Conservation (phyloP, 1,140 invertebrate genomes). For the Rhysida immarginata region DNA sequence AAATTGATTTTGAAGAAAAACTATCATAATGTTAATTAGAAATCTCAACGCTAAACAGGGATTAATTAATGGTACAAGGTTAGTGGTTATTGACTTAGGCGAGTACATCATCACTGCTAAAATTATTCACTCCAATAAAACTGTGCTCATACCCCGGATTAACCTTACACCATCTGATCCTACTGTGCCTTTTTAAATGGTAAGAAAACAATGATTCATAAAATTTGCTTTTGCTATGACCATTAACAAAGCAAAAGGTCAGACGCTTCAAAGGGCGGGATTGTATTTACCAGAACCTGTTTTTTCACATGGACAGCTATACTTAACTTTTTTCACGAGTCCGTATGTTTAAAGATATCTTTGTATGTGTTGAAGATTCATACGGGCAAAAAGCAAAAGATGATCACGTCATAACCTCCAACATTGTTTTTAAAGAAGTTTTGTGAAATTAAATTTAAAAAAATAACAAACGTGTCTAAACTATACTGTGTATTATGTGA, state of each 20-base stretch:
- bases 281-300: neutral
- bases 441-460: neutral
- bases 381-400: neutral
- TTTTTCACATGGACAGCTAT: neutral
- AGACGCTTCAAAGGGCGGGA: neutral
- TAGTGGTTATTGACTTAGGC: neutral
- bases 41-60: neutral
- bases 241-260: slow-evolving; percentile 6
- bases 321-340: neutral
- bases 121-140: neutral
- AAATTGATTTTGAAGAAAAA: neutral
- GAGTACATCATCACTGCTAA: neutral
- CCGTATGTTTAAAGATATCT: neutral
- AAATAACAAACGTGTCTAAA: too few relatives aligned
- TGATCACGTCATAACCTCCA: neutral
- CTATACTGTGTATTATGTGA: too few relatives aligned
- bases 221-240: slow-evolving; percentile 2
- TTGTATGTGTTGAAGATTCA: neutral
- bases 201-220: neutral
- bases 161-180: neutral
- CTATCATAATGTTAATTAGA: neutral
- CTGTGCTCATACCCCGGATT: neutral
- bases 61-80: neutral
- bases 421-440: neutral
- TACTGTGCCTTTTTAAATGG: neutral